A percentile compares a stretch with the other conserved stretches of the same genome.
Conservation (phyloP, 1,140 invertebrate genomes). For the Drosophila sp. region DNA sequence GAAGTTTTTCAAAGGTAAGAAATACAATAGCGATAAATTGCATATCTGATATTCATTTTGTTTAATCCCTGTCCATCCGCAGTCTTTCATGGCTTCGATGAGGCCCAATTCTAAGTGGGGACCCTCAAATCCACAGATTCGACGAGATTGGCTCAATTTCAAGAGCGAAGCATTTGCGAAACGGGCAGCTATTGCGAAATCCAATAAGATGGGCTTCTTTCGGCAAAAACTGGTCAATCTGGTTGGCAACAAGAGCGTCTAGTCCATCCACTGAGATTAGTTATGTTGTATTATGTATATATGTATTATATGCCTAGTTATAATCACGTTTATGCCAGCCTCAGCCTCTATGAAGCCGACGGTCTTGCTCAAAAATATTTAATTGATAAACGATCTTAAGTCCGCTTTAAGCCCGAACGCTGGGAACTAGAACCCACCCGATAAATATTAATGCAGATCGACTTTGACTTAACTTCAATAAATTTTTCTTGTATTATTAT, state of each 20-base stretch:
- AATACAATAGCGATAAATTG: neutral
- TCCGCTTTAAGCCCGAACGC: neutral
- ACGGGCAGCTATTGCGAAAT: slow-evolving; percentile 32
- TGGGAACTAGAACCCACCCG: neutral
- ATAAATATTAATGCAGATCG: neutral
- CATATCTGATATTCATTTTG: slow-evolving; percentile 19
- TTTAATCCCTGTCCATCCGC: neutral
- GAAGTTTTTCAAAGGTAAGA: slow-evolving; percentile 76
- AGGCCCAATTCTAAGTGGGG: slow-evolving; percentile 87
- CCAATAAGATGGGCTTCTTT: slow-evolving; percentile 67
- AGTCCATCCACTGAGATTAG: slow-evolving; percentile 19
- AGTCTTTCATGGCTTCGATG: slow-evolving; percentile 86
- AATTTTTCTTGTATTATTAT: neutral
- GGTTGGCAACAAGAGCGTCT: slow-evolving; percentile 53
- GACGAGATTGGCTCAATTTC: slow-evolving; percentile 86
- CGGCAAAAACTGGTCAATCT: slow-evolving; percentile 71
- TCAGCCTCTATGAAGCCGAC: slow-evolving; percentile 56
- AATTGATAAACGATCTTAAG: neutral
- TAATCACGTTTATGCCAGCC: slow-evolving; percentile 25
- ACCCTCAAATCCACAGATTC: slow-evolving; percentile 85
- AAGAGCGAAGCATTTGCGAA: slow-evolving; percentile 83
- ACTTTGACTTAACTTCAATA: too few species aligned
- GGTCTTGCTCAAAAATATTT: slow-evolving; percentile 1
- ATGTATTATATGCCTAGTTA: slow-evolving; percentile 46
- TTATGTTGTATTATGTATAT: slow-evolving; percentile 29